A percentile compares a stretch with the other conserved stretches of the same genome.
Conservation (phyloP, 2,888 invertebrate genomes). For the Disparrhopalites patrizii region DNA sequence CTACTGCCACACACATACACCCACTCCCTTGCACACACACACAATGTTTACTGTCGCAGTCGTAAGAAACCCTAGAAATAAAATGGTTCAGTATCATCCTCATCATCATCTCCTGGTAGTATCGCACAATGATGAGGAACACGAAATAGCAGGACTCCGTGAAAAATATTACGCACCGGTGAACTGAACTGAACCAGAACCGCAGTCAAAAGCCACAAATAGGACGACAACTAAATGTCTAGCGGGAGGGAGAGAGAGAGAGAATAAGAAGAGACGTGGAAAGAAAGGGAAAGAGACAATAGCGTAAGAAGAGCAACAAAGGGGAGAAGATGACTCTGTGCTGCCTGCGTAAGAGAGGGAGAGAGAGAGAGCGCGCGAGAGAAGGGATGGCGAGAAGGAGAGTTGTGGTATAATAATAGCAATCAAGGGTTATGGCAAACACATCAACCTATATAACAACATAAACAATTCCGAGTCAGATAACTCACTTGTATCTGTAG, state of each 20-base stretch:
- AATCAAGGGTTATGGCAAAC: background rate
- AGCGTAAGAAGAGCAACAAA: background rate
- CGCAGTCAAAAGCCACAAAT: slow-evolving; percentile 16
- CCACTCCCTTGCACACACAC: background rate
- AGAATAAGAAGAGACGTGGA: background rate
- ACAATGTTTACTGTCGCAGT: background rate
- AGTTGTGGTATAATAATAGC: too few species aligned
- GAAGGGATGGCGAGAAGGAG: too few species aligned
- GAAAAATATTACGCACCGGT: slow-evolving; percentile 26
- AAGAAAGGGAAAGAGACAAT: background rate
- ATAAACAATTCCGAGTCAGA: slow-evolving; percentile 1
- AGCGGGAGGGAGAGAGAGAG: background rate
- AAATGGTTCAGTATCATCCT: slow-evolving; percentile 14
- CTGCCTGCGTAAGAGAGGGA: too few species aligned
- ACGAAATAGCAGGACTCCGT: slow-evolving; percentile 3
- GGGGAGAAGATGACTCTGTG: too few species aligned
- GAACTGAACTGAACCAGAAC: slow-evolving; percentile 20
- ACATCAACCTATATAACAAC: background rate
- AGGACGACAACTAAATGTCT: background rate
- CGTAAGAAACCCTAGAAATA: background rate
- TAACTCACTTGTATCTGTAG: too few species aligned
- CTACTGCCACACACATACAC: background rate
- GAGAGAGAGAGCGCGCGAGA: too few species aligned
- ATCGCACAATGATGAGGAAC: slow-evolving; percentile 2
- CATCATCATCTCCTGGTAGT: slow-evolving; percentile 19